phyloP scores from a whole-genome alignment of 2,888 invertebrate species.

The Gastracanthus pulcherrimus region DNA sequence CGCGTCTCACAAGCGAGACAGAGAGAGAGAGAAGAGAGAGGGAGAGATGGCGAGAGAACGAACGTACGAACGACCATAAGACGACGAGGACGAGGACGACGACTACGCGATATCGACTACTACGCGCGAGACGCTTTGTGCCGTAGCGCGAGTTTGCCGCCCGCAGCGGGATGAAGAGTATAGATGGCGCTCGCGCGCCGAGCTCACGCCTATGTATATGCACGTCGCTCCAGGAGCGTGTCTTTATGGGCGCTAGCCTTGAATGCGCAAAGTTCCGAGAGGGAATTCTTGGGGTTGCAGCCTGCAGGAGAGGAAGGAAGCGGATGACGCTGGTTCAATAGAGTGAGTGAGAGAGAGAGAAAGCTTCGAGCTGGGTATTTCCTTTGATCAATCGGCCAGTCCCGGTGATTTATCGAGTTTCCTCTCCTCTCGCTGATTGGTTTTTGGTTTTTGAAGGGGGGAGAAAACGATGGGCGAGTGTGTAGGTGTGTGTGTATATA shows the following conservation, averaged over 20 bases:
- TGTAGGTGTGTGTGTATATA: too few relatives aligned
- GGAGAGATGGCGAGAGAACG: neutral
- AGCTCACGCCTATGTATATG: neutral
- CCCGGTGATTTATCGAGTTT: conserved; percentile 37
- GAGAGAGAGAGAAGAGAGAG: conserved; percentile 10
- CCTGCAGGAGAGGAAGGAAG: neutral
- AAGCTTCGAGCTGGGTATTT: too few relatives aligned
- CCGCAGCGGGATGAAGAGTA: too few relatives aligned
- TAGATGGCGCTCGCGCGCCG: neutral
- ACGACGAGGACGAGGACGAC: neutral
- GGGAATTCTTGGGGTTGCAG: conserved; percentile 11
- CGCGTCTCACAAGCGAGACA: neutral
- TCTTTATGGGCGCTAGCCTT: conserved; percentile 32
- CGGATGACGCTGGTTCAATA: neutral
- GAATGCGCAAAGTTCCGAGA: conserved; percentile 31
- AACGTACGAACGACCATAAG: too few relatives aligned
- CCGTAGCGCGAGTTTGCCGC: neutral
- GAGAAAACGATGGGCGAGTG: too few relatives aligned
- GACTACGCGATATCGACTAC: conserved; percentile 28
- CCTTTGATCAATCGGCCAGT: conserved; percentile 48
- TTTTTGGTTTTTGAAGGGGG: conserved; percentile 20
- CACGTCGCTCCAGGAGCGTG: neutral
- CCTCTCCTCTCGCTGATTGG: conserved; percentile 15
- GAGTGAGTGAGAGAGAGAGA: too few relatives aligned
- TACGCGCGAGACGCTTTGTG: neutral